Base-by-base conservation (phyloP, 2,797 vertebrate species). In the Chiroxiphia lanceolata region DNA sequence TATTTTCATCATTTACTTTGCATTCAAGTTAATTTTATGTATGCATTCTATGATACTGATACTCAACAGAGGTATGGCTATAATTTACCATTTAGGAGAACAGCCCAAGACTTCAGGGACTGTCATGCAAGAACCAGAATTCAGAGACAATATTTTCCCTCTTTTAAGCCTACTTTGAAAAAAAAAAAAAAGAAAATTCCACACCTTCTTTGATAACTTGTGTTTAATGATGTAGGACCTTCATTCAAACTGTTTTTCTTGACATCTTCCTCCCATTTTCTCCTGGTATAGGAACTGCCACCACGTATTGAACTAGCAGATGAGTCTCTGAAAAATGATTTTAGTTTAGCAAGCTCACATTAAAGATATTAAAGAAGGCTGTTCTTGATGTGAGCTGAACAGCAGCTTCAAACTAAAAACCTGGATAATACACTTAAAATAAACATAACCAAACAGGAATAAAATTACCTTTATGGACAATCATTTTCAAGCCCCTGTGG, bases 171-270 rank as follows among this genome's bases (percentile, higher is more conserved):
- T 63, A 74, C 60, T 87, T 70, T 83, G 22, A 63, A 23, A 31
- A 36, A 10, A 53, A 29, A 8, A 9, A 7, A 44, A 34, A 60
- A 87, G 10, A 75, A 90, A 91, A 64, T 65, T 48, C 11, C 87
- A 89, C 95, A 99, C 99, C 99, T 99, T 99, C 98, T 99, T 98
- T 99, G 99, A 97, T 99, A 99, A 98, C 98, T 98, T 97, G 99
- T 97, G 83, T 97, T 98, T 98, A 99, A 98, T 61, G 96, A 91
- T 44, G 92, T 54, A 87, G 97, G 96, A 97, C 98, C 99, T 98
- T 98, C 98, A 97, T 98, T 98, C 96, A 98, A 98, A 96, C 98
- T 99, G 92, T 98, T 99, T 98, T 99, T 99, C 98, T 99, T 99
- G 96, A 98, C 95, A 95, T 99, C 99, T 69, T 99, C 99, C 6